Percentiles rank a stretch among this genome's conserved stretches.
Evolutionary conservation across 2,113 vertebrate genomes (phyloP).

Genomic region (Puntigrus tetrazona): DNA sequence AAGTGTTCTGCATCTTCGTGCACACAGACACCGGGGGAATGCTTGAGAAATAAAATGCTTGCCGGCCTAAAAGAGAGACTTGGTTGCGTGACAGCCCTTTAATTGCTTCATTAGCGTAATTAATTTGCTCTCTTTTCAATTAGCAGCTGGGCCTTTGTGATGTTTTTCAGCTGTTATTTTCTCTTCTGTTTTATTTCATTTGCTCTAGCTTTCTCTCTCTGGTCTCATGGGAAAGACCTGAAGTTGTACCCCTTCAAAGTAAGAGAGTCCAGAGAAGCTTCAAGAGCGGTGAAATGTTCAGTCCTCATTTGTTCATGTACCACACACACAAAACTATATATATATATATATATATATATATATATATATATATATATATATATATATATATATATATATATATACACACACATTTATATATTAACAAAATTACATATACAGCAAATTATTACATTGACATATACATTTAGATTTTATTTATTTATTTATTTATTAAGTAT

Average conservation of each 20-base stretch:
- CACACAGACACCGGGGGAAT: constrained; percentile 40
- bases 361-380: no score
- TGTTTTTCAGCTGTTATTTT: constrained; percentile 49
- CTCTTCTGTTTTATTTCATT: constrained; percentile 50
- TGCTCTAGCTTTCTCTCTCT: constrained; percentile 8
- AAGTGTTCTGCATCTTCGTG: background rate
- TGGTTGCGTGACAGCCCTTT: constrained; percentile 56
- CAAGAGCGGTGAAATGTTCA: background rate
- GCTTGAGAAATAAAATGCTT: constrained; percentile 43
- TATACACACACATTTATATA: no score
- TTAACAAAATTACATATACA: no score
- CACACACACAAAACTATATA: no score
- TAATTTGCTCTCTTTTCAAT: constrained; percentile 64
- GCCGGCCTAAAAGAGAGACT: constrained; percentile 49
- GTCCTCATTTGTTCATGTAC: background rate
- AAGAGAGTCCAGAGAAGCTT: background rate
- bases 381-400: no score
- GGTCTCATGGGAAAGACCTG: constrained; percentile 8
- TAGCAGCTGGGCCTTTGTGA: constrained; percentile 54
- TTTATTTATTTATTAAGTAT: no score
- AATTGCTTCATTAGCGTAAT: constrained; percentile 63
- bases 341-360: no score
- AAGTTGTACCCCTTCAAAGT: background rate
- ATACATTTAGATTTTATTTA: no score
- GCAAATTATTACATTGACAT: no score